Evolutionary conservation across 1,140 invertebrate species (phyloP), one percentile per base, ranked within the genome.

Genomic region (Copidosoma floridanum): DNA sequence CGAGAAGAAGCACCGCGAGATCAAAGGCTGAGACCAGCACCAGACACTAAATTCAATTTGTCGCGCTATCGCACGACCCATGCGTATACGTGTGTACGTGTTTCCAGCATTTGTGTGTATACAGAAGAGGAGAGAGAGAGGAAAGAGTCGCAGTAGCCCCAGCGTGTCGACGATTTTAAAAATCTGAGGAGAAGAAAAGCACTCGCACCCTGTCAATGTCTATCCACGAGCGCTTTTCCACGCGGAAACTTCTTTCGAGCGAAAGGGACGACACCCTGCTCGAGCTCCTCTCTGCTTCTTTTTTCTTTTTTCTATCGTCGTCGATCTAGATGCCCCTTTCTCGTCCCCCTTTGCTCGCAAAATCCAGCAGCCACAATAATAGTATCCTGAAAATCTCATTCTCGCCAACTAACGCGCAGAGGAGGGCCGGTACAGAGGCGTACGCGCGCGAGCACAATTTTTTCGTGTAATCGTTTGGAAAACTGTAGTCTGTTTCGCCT

Each of bases 381-480:
- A 61, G 46, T 16, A 24, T 12, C 44, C 20, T 29, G 18, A 20
- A 37, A 56, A 55, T 55, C 52, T 51, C 29, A 23, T 2, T n/a
- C n/a, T n/a, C n/a, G n/a, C n/a, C n/a, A n/a, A n/a, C n/a, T n/a
- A n/a, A n/a, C 6, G n/a, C 14, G n/a, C n/a, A n/a, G n/a, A n/a
- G n/a, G n/a, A n/a, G n/a, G n/a, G n/a, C n/a, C n/a, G n/a, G n/a
- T n/a, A n/a, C n/a, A n/a, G n/a, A n/a, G n/a, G n/a, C n/a, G n/a
- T n/a, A n/a, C n/a, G n/a, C n/a, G n/a, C n/a, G n/a, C n/a, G n/a
- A n/a, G n/a, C n/a, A 62, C 60, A 62, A 62, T 62, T 56, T 62
- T 51, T 57, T 29, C 47, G 60, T 57, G 46, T 57, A 62, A 62
- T 62, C 60, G 60, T 62, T 57, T 16, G 60, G 60, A 62, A 62